Percentiles rank a stretch among this genome's conserved stretches.
phyloP scores from a whole-genome alignment of 2,113 vertebrate genomes.

The Monopterus albus region DNA sequence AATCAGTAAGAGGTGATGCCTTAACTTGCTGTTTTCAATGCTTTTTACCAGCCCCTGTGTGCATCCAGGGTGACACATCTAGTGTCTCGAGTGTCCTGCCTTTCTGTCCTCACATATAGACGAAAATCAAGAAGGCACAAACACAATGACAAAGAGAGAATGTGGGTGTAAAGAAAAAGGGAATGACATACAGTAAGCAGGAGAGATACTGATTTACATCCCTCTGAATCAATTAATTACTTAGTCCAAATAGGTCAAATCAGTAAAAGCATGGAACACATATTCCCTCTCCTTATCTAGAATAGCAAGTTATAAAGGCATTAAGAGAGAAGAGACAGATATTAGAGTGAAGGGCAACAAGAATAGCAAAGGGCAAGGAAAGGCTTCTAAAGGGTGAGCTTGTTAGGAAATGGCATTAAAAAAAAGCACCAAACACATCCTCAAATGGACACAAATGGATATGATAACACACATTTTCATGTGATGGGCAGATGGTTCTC shows the following conservation, averaged over 20 bases:
- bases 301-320: slow-evolving; percentile 40
- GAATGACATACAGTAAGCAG: neutral
- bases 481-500: neutral
- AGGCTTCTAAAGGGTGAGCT: slow-evolving; percentile 42
- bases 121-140: neutral
- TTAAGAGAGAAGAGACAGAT: slow-evolving; percentile 6
- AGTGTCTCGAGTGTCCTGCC: neutral
- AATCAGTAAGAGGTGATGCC: neutral
- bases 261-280: slow-evolving; percentile 18
- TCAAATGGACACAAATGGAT: neutral
- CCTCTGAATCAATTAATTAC: slow-evolving; percentile 18
- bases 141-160: neutral
- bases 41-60: neutral
- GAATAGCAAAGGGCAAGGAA: slow-evolving; percentile 33
- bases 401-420: slow-evolving; percentile 24
- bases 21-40: neutral
- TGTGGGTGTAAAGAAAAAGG: neutral
- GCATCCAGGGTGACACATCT: neutral
- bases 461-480: slow-evolving; percentile 10
- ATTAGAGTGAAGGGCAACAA: slow-evolving; percentile 22
- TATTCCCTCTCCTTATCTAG: slow-evolving; percentile 11
- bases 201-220: slow-evolving; percentile 17
- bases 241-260: slow-evolving; percentile 21
- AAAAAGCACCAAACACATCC: neutral
- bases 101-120: neutral